Evolutionary conservation across 2,888 invertebrate species (phyloP).

Genomic region (Anthophora plumipes): DNA sequence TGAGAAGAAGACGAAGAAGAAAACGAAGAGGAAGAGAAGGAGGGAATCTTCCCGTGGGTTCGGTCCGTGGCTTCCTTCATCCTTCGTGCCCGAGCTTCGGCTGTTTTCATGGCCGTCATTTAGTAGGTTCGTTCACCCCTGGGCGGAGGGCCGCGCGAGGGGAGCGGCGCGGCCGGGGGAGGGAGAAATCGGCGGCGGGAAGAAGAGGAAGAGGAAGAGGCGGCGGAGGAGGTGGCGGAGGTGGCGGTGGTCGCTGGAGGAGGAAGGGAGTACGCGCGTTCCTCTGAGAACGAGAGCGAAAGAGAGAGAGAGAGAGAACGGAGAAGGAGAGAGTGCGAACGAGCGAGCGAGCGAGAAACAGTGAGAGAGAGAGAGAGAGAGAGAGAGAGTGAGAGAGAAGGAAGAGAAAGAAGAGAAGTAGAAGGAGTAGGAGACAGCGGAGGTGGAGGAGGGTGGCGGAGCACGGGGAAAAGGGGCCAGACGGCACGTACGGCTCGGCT

Average conservation of each 20-base stretch:
- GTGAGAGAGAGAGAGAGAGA: conserved; percentile 29
- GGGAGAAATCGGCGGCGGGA: conserved; percentile 65
- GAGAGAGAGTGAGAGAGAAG: conserved; percentile 36
- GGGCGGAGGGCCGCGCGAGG: conserved; percentile 76
- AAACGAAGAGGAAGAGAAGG: conserved; percentile 20
- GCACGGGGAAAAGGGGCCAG: conserved; percentile 74
- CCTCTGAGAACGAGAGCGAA: too few species aligned
- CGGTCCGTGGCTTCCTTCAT: conserved; percentile 79
- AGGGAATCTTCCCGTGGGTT: conserved; percentile 74
- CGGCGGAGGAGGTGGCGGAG: conserved; percentile 53
- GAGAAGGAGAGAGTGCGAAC: conserved; percentile 30
- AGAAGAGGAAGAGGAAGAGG: conserved; percentile 57
- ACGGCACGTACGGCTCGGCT: conserved; percentile 76
- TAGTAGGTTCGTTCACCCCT: conserved; percentile 85
- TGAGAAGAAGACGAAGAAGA: conserved; percentile 7
- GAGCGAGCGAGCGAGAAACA: conserved; percentile 32
- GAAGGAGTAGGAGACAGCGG: conserved; percentile 39
- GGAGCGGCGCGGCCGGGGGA: conserved; percentile 51
- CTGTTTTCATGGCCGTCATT: conserved; percentile 85
- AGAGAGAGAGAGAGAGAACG: conserved; percentile 47
- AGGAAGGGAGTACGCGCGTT: too few species aligned
- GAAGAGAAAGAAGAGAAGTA: conserved; percentile 32
- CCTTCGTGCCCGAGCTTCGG: conserved; percentile 83
- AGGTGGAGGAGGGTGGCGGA: conserved; percentile 55
- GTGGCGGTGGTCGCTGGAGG: conserved; percentile 18